phyloP scores from a whole-genome alignment of 2,113 vertebrate genomes.

The Ophthalmolycus amberensis region DNA sequence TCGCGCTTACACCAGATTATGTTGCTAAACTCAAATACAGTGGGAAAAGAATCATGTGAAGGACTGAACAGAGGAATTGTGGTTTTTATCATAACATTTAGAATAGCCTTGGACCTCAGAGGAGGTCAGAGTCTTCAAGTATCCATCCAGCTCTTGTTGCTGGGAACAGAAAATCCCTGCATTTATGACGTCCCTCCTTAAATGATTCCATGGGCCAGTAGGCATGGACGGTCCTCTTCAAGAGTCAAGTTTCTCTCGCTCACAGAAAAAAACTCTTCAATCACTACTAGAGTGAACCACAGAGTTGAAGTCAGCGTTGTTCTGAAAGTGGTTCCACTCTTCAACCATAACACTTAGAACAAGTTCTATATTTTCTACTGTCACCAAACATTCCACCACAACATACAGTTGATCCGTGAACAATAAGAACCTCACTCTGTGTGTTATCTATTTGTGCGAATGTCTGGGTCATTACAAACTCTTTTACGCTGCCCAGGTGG shows the following conservation, averaged over 20 bases:
- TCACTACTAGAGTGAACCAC: constrained; percentile 33
- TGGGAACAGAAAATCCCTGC: constrained; percentile 50
- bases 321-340: constrained; percentile 4
- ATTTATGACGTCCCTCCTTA: constrained; percentile 47
- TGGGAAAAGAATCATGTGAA: constrained; percentile 38
- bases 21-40: constrained; percentile 55
- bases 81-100: constrained; percentile 12
- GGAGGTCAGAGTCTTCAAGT: constrained; percentile 32
- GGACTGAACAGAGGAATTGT: not conserved
- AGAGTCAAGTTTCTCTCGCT: constrained; percentile 52
- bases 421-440: not conserved
- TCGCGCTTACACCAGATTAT: constrained; percentile 55
- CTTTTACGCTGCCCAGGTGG: not conserved
- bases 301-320: constrained; percentile 19
- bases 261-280: constrained; percentile 57
- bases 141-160: constrained; percentile 21
- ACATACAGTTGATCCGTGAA: not conserved
- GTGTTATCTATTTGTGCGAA: not conserved
- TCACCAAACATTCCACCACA: not conserved
- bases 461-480: not conserved
- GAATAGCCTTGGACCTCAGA: not conserved
- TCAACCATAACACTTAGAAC: not conserved
- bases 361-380: not conserved
- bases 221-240: constrained; percentile 40
- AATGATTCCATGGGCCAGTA: constrained; percentile 10